A percentile compares a stretch with the other conserved stretches of the same genome.
Conservation (phyloP, 2,888 invertebrate species). For the Nymphalis c-album region DNA sequence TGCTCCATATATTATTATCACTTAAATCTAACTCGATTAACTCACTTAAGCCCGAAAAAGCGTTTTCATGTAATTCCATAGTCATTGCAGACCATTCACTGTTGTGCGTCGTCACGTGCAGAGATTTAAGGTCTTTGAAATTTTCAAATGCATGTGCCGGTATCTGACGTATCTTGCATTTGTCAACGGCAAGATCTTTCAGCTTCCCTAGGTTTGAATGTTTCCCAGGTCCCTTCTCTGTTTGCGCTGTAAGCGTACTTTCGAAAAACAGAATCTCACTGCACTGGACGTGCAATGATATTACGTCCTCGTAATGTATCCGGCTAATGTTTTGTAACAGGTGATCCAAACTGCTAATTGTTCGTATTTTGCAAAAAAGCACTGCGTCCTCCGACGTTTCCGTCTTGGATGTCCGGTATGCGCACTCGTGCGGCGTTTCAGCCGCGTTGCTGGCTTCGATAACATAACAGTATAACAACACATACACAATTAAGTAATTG, state of each 20-base stretch:
- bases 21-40: constrained; percentile 86
- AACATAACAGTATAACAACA: constrained; percentile 76
- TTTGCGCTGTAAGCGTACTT: constrained; percentile 83
- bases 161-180: constrained; percentile 89
- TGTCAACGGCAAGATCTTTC: constrained; percentile 86
- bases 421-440: constrained; percentile 85
- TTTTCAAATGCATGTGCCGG: constrained; percentile 86
- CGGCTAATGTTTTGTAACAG: constrained; percentile 86
- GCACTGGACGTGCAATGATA: constrained; percentile 86
- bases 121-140: constrained; percentile 84
- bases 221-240: constrained; percentile 71
- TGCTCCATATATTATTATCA: constrained; percentile 89
- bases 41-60: constrained; percentile 85
- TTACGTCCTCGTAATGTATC: constrained; percentile 84
- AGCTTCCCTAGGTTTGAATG: constrained; percentile 83
- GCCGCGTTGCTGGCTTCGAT: constrained; percentile 66
- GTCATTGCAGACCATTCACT: constrained; percentile 90
- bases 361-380: constrained; percentile 86
- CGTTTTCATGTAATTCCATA: constrained; percentile 86
- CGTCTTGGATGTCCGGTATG: constrained; percentile 83
- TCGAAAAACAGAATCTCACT: constrained; percentile 88
- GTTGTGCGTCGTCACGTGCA: constrained; percentile 88
- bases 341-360: constrained; percentile 85
- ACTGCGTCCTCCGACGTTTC: constrained; percentile 80
- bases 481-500: constrained; percentile 75